phyloP scores from a whole-genome alignment of 2,888 invertebrate genomes.

The Orgyia antiqua region DNA sequence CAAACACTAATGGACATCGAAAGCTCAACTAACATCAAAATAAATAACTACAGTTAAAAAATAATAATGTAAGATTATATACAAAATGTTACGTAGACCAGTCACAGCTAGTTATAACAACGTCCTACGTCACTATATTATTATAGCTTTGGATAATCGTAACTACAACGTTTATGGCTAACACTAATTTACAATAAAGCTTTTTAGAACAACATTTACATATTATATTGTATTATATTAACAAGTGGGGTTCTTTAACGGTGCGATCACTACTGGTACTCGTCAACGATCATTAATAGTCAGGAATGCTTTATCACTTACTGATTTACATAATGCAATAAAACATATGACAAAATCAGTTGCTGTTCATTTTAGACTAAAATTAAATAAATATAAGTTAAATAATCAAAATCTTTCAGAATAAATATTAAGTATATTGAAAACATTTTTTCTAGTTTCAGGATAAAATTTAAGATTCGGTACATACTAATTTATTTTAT shows the following conservation, averaged over 20 bases:
- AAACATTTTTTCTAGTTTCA: too few relatives aligned
- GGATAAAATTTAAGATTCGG: too few relatives aligned
- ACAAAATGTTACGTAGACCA: slow-evolving; percentile 51
- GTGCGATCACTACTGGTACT: slow-evolving; percentile 29
- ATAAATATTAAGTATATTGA: too few relatives aligned
- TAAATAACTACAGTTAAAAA: slow-evolving; percentile 67
- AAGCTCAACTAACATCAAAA: slow-evolving; percentile 61
- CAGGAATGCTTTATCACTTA: too few relatives aligned
- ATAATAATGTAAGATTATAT: slow-evolving; percentile 54
- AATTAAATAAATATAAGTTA: too few relatives aligned
- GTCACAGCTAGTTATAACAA: slow-evolving; percentile 50
- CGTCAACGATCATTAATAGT: slow-evolving; percentile 20
- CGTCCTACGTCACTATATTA: slow-evolving; percentile 58
- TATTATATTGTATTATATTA: slow-evolving; percentile 58
- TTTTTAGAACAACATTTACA: slow-evolving; percentile 73
- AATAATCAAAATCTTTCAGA: too few relatives aligned
- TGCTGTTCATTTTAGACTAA: too few relatives aligned
- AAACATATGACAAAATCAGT: too few relatives aligned
- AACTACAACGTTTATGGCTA: slow-evolving; percentile 62
- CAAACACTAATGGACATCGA: slow-evolving; percentile 46
- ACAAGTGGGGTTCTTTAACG: slow-evolving; percentile 39
- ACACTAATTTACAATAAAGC: slow-evolving; percentile 74
- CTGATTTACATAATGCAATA: too few relatives aligned
- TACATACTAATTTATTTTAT: too few relatives aligned
- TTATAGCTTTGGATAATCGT: slow-evolving; percentile 70